Evolutionary conservation across 1,140 invertebrate genomes (phyloP), one percentile per base, ranked within the genome.

Genomic region (Pomacea maculata): DNA sequence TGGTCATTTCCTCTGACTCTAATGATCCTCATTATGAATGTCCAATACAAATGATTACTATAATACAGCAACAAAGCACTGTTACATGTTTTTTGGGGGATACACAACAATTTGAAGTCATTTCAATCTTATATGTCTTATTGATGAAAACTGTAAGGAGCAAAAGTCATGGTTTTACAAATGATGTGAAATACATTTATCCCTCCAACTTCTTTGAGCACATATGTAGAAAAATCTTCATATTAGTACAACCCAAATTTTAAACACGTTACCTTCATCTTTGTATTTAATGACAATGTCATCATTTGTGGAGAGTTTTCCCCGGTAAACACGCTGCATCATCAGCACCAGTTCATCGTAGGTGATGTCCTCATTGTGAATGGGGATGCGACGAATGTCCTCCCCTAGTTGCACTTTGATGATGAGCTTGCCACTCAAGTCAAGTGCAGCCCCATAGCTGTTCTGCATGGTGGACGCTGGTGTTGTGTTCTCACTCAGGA

Each of bases 281-380:
- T 94, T 95, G 87, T 95, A 95, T 90, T 95, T 95, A 25, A 95
- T 93, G 6, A 92, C 93, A 78, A 95, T 93, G 85, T 95, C 95
- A 92, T 95, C 95, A 85, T 92, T 93, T 52, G 92, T 93, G 65
- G 89, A 92, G 10, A 95, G 88, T 87, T 94, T 94, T 17, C 94
- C 94, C 64, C 93, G 88, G 88, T 95, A 95, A 9, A 95, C 94
- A 83, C 95, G 89, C 89, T 95, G 94, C 94, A 95, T 95, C 95
- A 95, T 95, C 21, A 95, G 90, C 65, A 95, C 92, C 25, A 95
- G 87, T 90, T 95, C 95, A 92, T 95, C 95, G 89, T 95, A 95
- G 6, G 95, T 95, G 78, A 95, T 94, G 65, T 95, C 95, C 89
- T 95, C 95, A 92, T 95, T 95, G 87, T 95, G 94, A 75, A 95